Conservation (phyloP, 2,113 vertebrate species). For the Sylvia atricapilla region DNA sequence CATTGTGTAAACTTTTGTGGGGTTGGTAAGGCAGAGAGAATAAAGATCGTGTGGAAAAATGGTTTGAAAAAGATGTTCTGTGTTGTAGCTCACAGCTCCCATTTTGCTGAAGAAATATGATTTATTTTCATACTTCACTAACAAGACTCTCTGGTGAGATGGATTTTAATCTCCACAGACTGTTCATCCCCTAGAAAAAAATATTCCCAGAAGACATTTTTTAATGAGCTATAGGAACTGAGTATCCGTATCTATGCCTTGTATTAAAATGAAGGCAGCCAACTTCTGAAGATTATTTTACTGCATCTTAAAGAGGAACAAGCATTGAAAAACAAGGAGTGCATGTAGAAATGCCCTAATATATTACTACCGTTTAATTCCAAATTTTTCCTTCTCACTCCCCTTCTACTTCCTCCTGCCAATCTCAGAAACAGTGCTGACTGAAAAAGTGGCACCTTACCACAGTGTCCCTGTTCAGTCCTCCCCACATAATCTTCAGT, state of each 20-base stretch:
- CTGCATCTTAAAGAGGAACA: not conserved
- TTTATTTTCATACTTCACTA: constrained; percentile 55
- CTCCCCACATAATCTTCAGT: not conserved
- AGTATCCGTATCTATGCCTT: not conserved
- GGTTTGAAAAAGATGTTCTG: constrained; percentile 14
- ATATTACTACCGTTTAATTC: not conserved
- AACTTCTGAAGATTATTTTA: not conserved
- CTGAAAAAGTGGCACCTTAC: not conserved
- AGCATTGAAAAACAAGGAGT: not conserved
- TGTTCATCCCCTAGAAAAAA: not conserved
- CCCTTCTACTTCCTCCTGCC: not conserved
- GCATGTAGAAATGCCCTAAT: not conserved
- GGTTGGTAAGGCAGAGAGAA: constrained; percentile 37
- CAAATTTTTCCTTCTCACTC: not conserved
- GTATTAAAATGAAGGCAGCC: constrained; percentile 28
- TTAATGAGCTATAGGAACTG: constrained; percentile 35
- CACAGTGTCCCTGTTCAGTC: not conserved
- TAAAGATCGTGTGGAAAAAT: not conserved
- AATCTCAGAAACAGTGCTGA: not conserved
- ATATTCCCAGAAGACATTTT: constrained; percentile 44
- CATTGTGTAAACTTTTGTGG: constrained; percentile 28
- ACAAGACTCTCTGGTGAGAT: constrained; percentile 44
- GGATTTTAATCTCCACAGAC: constrained; percentile 54
- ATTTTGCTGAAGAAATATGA: constrained; percentile 6
- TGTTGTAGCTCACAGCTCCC: constrained; percentile 42